Percentiles rank a stretch among this genome's conserved stretches.
phyloP scores from a whole-genome alignment of 2,113 vertebrate species.

The Scomber japonicus region DNA sequence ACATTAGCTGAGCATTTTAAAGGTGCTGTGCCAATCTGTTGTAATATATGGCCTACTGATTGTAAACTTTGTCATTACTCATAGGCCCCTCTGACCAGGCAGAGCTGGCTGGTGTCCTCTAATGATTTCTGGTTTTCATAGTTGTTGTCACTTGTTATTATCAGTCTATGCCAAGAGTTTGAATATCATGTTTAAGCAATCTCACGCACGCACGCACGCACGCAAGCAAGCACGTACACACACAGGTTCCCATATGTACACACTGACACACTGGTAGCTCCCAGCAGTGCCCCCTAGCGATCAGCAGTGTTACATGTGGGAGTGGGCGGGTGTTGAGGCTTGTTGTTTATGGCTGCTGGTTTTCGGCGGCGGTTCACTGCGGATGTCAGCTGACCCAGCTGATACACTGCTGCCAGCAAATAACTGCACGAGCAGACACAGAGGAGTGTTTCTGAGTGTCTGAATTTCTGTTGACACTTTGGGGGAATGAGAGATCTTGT shows the following conservation, averaged over 20 bases:
- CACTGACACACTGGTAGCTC: slow-evolving; percentile 20
- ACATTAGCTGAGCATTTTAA: slow-evolving; percentile 19
- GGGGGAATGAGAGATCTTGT: not conserved
- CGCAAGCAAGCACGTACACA: slow-evolving; percentile 22
- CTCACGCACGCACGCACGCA: slow-evolving; percentile 8
- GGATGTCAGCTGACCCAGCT: slow-evolving; percentile 76
- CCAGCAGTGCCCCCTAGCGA: slow-evolving; percentile 81
- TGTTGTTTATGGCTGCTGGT: slow-evolving; percentile 73
- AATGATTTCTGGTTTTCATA: slow-evolving; percentile 39
- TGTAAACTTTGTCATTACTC: slow-evolving; percentile 73
- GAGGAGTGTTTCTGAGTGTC: slow-evolving; percentile 36
- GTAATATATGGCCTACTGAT: slow-evolving; percentile 55
- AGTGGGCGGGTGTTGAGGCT: slow-evolving; percentile 71
- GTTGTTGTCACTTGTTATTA: slow-evolving; percentile 48
- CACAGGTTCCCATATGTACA: slow-evolving; percentile 33
- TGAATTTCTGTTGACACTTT: slow-evolving; percentile 44
- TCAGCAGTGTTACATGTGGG: slow-evolving; percentile 38
- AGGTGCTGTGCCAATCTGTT: slow-evolving; percentile 42
- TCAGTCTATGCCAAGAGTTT: slow-evolving; percentile 43
- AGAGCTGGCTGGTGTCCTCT: slow-evolving; percentile 38
- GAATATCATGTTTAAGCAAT: slow-evolving; percentile 27
- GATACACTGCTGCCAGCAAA: slow-evolving; percentile 41
- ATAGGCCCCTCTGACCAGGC: slow-evolving; percentile 66
- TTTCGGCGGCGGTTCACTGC: slow-evolving; percentile 73
- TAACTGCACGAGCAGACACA: slow-evolving; percentile 48